These are phyloP conservation scores for Penaeus japonicus DNA, from an alignment of 1,140 invertebrate genomes.

Conservation along the genomic window DNA sequence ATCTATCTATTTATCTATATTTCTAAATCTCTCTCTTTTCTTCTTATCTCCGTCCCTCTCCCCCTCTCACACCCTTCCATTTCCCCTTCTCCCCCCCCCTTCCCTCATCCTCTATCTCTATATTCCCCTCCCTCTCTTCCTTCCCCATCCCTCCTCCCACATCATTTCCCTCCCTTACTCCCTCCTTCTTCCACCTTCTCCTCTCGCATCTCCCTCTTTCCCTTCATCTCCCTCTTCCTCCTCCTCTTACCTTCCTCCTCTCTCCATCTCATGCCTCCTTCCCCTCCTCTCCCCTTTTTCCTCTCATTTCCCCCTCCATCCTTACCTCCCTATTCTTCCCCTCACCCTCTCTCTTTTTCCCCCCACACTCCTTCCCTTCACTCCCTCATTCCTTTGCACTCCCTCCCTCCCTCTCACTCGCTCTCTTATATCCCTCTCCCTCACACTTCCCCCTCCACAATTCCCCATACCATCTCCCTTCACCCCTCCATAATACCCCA, in stretches of 20 bases:
- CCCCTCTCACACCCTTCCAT: not conserved
- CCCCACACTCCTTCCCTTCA: not conserved
- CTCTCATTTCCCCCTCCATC: not conserved
- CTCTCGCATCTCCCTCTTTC: not conserved
- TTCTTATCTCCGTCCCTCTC: not conserved
- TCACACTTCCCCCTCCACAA: not conserved
- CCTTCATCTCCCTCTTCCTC: not conserved
- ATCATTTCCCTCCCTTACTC: not conserved
- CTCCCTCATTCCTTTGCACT: not conserved
- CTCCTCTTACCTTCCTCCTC: not conserved
- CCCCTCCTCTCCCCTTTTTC: not conserved
- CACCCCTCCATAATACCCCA: not conserved
- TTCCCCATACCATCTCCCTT: not conserved
- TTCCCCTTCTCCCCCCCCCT: not conserved
- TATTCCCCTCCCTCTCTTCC: not conserved
- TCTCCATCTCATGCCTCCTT: not conserved
- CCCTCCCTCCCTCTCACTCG: not conserved
- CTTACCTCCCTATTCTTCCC: not conserved
- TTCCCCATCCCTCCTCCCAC: too few species aligned
- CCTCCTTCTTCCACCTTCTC: not conserved
- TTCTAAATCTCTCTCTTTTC: not conserved
- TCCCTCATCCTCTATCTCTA: not conserved
- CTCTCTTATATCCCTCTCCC: not conserved
- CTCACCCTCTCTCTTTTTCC: not conserved
- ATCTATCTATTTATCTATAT: not conserved